A percentile compares a stretch with the other conserved stretches of the same genome.
phyloP scores from a whole-genome alignment of 2,888 invertebrate species.

The Pseudococcus jackbeardsleyi region DNA sequence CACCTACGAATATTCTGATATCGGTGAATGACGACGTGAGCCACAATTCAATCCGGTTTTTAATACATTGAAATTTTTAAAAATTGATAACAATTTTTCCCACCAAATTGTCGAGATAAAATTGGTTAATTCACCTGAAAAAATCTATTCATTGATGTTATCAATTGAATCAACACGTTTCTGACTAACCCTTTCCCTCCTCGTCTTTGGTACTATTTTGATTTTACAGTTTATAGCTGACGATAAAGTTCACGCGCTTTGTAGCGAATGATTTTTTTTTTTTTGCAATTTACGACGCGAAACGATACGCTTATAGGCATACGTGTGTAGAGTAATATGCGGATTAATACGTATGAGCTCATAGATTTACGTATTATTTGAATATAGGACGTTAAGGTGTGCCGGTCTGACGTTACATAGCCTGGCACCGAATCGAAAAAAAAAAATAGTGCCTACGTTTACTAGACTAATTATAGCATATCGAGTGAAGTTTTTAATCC shows the following conservation, averaged over 20 bases:
- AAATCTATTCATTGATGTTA: background rate
- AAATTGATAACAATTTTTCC: background rate
- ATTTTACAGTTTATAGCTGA: background rate
- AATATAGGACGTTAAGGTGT: conserved; percentile 35
- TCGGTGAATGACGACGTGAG: background rate
- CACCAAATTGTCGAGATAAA: background rate
- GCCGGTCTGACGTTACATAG: conserved; percentile 23
- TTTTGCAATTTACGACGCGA: conserved; percentile 20
- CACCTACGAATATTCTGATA: background rate
- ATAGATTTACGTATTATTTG: conserved; percentile 22
- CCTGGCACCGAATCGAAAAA: background rate
- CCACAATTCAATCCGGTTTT: background rate
- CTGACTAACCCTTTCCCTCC: background rate
- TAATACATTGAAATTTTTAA: background rate
- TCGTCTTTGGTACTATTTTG: background rate
- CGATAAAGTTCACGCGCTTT: conserved; percentile 3
- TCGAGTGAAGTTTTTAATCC: background rate
- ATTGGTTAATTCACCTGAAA: background rate
- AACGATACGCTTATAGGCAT: background rate
- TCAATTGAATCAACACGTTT: conserved; percentile 7
- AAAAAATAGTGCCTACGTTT: background rate
- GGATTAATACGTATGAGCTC: conserved; percentile 33
- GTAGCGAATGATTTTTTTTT: conserved; percentile 1
- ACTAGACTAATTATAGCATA: background rate
- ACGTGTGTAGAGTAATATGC: background rate